phyloP scores from a whole-genome alignment of 2,888 invertebrate species.

The Bombyx huttoni region DNA sequence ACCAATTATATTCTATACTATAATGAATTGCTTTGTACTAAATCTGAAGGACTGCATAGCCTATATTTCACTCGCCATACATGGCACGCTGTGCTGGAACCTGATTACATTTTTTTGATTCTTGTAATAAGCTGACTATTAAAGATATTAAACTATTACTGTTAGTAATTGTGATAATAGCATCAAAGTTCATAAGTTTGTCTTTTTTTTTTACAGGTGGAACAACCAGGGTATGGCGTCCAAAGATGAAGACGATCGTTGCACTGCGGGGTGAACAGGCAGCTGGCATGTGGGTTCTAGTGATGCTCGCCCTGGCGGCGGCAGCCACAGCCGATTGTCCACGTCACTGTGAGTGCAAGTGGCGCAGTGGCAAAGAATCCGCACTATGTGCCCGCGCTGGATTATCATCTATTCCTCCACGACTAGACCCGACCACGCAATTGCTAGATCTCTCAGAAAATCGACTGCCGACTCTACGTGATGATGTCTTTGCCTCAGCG shows the following conservation, averaged over 20 bases:
- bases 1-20: no score
- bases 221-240: constrained; percentile 50
- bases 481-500: constrained; percentile 81
- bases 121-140: neutral
- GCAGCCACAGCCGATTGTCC: constrained; percentile 78
- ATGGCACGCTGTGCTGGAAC: no score
- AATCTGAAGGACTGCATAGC: no score
- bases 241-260: constrained; percentile 47
- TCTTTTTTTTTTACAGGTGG: constrained; percentile 31
- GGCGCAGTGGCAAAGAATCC: constrained; percentile 90
- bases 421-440: constrained; percentile 84
- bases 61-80: no score
- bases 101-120: neutral
- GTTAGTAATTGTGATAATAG: neutral
- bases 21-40: no score
- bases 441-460: constrained; percentile 85
- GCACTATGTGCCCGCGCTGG: constrained; percentile 85
- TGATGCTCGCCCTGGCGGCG: constrained; percentile 56
- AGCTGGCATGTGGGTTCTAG: constrained; percentile 75
- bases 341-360: constrained; percentile 87
- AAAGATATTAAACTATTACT: neutral
- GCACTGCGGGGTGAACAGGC: constrained; percentile 55
- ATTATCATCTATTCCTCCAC: constrained; percentile 79
- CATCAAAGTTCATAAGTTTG: no score
- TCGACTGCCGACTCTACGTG: constrained; percentile 75